Evolutionary conservation across 2,113 vertebrate species (phyloP).

Genomic region (Panthera uncia): DNA sequence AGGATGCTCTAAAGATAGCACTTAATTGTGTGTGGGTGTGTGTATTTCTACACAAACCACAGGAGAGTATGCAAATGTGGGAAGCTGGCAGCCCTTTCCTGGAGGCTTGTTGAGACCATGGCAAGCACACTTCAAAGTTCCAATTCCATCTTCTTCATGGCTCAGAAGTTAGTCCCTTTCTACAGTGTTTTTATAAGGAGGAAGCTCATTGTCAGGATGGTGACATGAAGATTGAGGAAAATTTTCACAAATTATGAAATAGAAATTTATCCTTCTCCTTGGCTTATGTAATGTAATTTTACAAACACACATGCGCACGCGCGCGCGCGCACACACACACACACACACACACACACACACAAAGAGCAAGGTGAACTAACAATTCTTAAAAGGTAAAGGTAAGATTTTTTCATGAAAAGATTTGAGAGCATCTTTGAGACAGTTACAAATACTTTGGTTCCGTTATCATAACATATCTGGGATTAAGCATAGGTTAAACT

Average conservation of each 20-base stretch:
- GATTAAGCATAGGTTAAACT: constrained; percentile 4
- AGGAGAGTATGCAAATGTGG: constrained; percentile 47
- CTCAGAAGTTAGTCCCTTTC: constrained; percentile 52
- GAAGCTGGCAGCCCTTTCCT: constrained; percentile 61
- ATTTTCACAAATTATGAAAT: neutral
- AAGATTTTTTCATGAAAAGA: neutral
- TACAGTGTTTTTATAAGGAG: constrained; percentile 65
- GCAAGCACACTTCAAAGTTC: constrained; percentile 76
- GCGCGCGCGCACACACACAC: neutral
- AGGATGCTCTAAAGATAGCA: constrained; percentile 62
- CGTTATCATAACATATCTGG: neutral
- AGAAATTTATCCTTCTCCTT: neutral
- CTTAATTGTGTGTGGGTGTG: neutral
- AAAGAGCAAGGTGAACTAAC: rapidly evolving
- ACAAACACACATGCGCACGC: neutral
- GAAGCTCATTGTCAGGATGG: constrained; percentile 54
- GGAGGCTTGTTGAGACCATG: constrained; percentile 37
- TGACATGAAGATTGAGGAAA: constrained; percentile 42
- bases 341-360: neutral
- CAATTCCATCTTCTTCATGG: neutral
- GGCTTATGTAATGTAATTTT: constrained; percentile 42
- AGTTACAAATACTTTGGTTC: neutral
- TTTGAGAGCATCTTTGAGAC: neutral
- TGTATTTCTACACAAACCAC: constrained; percentile 48
- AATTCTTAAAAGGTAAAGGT: constrained; percentile 24